Evolutionary conservation across 2,888 invertebrate species (phyloP).

Genomic region (Escarpia spicata): DNA sequence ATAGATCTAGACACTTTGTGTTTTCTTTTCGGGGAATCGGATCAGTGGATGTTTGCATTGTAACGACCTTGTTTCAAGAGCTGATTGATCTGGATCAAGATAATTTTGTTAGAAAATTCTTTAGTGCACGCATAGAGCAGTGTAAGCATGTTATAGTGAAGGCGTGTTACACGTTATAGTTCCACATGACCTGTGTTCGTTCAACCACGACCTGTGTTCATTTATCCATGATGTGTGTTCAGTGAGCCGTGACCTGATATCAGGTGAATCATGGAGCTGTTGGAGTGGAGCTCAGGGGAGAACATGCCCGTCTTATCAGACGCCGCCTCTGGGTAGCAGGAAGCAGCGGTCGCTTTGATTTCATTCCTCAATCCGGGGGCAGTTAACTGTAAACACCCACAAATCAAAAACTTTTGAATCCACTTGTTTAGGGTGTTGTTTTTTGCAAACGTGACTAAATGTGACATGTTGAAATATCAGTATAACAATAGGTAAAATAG

Average conservation of each 20-base stretch:
- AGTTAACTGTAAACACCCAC: background rate
- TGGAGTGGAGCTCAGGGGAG: background rate
- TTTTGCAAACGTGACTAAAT: no score
- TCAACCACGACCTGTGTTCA: background rate
- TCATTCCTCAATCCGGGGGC: background rate
- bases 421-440: background rate
- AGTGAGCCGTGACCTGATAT: background rate
- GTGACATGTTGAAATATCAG: no score
- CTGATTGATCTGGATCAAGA: background rate
- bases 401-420: background rate
- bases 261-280: background rate
- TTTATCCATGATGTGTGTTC: background rate
- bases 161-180: no score
- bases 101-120: background rate
- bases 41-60: background rate
- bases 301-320: background rate
- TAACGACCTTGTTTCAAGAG: background rate
- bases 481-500: no score
- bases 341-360: background rate
- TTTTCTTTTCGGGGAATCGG: background rate
- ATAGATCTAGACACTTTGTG: background rate
- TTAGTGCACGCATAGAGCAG: no score
- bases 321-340: background rate
- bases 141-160: no score
- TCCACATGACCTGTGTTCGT: background rate